These are phyloP conservation scores for Brachyptera risi DNA, from an alignment of 2,888 invertebrate species.

Conservation along the genomic window DNA sequence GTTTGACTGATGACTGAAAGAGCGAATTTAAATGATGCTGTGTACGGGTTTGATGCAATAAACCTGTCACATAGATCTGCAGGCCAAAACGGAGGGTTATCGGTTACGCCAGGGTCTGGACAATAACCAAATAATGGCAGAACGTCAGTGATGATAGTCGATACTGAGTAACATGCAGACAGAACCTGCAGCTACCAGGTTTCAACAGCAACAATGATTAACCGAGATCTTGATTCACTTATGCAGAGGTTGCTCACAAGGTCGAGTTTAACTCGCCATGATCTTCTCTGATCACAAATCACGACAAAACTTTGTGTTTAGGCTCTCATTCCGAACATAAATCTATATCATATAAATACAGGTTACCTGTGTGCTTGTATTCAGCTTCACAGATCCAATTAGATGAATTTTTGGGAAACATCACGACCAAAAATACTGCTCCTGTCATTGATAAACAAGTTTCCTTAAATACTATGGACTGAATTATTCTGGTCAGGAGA, in stretches of 20 bases:
- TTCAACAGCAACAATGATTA: not conserved
- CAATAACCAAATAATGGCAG: no score
- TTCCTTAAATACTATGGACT: slow-evolving; percentile 24
- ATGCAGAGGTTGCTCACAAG: slow-evolving; percentile 13
- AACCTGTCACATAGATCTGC: slow-evolving; percentile 25
- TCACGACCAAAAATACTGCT: slow-evolving; percentile 26
- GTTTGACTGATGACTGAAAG: slow-evolving; percentile 27
- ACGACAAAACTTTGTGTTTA: slow-evolving; percentile 24
- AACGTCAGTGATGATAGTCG: no score
- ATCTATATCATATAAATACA: slow-evolving; percentile 26
- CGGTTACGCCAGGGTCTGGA: not conserved
- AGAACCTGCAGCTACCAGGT: no score
- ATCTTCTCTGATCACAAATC: slow-evolving; percentile 20
- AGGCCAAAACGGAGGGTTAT: not conserved
- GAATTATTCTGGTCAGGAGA: slow-evolving; percentile 29
- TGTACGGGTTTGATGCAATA: slow-evolving; percentile 21
- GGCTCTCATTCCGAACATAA: slow-evolving; percentile 22
- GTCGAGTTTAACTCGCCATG: not conserved
- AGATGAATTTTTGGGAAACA: slow-evolving; percentile 26
- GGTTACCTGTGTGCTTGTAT: slow-evolving; percentile 21
- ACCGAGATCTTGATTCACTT: slow-evolving; percentile 1
- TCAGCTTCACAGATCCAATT: slow-evolving; percentile 26
- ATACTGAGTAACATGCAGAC: no score
- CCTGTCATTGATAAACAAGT: slow-evolving; percentile 29
- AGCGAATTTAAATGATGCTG: slow-evolving; percentile 24